A percentile compares a stretch with the other conserved stretches of the same genome.
Conservation (phyloP, 2,888 invertebrate species). For the Oscheius onirici region DNA sequence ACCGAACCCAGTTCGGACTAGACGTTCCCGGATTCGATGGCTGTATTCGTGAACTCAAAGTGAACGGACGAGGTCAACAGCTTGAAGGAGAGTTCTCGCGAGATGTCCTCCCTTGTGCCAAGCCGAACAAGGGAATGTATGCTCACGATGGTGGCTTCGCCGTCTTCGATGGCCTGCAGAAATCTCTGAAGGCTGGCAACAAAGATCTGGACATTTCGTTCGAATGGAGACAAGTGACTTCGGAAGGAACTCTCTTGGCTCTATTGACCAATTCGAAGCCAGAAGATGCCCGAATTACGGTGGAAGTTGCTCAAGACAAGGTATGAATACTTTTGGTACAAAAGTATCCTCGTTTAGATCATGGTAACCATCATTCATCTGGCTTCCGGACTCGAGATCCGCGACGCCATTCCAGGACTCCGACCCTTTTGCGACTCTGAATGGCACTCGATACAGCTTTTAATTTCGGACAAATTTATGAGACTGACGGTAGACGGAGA, state of each 20-base stretch:
- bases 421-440: constrained; percentile 54
- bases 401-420: constrained; percentile 39
- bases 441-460: constrained; percentile 58
- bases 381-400: constrained; percentile 32
- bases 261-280: constrained; percentile 39
- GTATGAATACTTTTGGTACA: neutral
- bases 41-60: constrained; percentile 60
- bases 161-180: constrained; percentile 48
- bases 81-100: constrained; percentile 37
- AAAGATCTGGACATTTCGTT: constrained; percentile 34
- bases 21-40: constrained; percentile 60
- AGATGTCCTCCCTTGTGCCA: constrained; percentile 61
- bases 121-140: constrained; percentile 54
- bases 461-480: constrained; percentile 34
- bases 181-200: neutral
- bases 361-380: constrained; percentile 38
- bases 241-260: constrained; percentile 45
- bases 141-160: constrained; percentile 64
- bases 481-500: constrained; percentile 35
- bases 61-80: constrained; percentile 26
- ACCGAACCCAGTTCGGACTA: constrained; percentile 56
- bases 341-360: constrained; percentile 16
- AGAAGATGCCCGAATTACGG: constrained; percentile 34
- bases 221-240: constrained; percentile 39
- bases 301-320: constrained; percentile 38